Evolutionary conservation across 2,113 vertebrate genomes (phyloP).

Genomic region (Mus spicilegus): DNA sequence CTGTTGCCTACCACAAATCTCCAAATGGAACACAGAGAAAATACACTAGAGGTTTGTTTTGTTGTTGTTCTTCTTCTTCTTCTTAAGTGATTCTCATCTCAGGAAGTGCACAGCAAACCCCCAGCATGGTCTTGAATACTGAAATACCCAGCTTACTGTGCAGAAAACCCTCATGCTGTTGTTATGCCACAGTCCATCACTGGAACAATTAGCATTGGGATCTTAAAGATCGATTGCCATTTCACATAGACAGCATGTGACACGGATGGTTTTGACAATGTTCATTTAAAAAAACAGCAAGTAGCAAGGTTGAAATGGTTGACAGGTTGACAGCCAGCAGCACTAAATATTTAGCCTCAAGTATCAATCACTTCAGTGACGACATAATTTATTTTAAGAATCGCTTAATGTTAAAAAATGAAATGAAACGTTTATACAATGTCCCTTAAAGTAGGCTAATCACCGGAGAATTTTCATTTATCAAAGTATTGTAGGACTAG

Average conservation of each 20-base stretch:
- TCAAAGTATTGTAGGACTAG: background rate
- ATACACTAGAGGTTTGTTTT: background rate
- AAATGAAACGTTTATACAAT: background rate
- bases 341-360: background rate
- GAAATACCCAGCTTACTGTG: background rate
- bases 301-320: background rate
- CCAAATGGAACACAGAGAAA: background rate
- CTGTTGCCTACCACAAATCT: background rate
- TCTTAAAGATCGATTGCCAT: background rate
- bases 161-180: background rate
- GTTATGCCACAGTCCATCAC: background rate
- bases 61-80: too few relatives aligned
- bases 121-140: too few relatives aligned
- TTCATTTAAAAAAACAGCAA: constrained; percentile 3
- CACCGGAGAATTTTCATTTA: constrained; percentile 7
- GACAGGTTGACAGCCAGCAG: background rate
- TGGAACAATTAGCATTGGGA: background rate
- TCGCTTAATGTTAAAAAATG: background rate
- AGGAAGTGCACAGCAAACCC: background rate
- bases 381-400: background rate
- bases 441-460: background rate
- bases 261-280: background rate
- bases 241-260: background rate
- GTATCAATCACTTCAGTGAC: background rate
- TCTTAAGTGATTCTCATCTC: background rate